phyloP scores from a whole-genome alignment of 2,113 vertebrate species.

The Vulpes lagopus region DNA sequence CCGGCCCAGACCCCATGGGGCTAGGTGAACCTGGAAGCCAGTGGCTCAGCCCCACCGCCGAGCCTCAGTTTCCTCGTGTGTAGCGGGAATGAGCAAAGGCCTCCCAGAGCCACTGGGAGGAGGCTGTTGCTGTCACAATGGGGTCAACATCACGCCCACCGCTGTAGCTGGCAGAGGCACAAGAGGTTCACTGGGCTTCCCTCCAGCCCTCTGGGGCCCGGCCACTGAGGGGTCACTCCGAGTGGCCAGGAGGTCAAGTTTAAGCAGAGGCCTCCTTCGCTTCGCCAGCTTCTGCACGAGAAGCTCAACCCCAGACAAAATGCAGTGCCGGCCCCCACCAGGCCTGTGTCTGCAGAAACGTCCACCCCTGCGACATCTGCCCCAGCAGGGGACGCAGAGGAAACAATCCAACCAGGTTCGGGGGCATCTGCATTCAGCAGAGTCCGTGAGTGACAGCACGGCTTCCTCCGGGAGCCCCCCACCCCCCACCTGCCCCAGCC shows the following conservation, averaged over 20 bases:
- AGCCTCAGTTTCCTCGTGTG: rapidly evolving
- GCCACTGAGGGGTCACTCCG: neutral
- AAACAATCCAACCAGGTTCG: slow-evolving; percentile 4
- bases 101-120: rapidly evolving
- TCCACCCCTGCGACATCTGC: neutral
- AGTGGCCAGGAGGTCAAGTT: neutral
- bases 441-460: rapidly evolving
- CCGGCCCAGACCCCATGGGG: rapidly evolving
- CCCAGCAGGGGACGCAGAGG: neutral
- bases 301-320: neutral
- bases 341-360: neutral
- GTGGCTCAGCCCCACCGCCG: rapidly evolving
- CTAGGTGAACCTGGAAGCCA: rapidly evolving
- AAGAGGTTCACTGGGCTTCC: neutral
- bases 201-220: rapidly evolving
- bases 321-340: neutral
- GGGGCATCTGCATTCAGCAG: neutral
- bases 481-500: neutral
- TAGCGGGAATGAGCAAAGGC: rapidly evolving
- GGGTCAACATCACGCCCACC: rapidly evolving
- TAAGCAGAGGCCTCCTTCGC: neutral
- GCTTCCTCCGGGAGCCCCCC: neutral
- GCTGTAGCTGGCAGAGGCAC: too few species aligned
- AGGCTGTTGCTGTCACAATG: rapidly evolving
- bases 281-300: neutral